Percentiles rank a stretch among this genome's conserved stretches.
Conservation (phyloP, 2,888 invertebrate genomes). For the Drosophila infuscata region DNA sequence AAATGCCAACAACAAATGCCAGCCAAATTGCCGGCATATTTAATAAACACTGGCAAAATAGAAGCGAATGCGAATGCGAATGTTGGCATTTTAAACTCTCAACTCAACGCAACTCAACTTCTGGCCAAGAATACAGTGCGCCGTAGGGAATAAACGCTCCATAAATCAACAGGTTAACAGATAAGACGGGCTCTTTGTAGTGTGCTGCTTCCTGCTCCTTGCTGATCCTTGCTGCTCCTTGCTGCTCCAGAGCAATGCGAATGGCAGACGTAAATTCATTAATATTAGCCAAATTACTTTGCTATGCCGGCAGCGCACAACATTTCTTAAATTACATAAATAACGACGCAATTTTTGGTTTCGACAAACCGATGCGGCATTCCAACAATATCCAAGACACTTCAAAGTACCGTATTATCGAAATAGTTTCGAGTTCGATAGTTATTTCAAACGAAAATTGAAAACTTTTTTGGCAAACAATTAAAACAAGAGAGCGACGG, state of each 20-base stretch:
- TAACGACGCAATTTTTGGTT: constrained; percentile 11
- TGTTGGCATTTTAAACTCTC: constrained; percentile 39
- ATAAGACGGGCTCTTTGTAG: constrained; percentile 46
- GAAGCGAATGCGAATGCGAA: constrained; percentile 46
- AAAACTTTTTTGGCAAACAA: background rate
- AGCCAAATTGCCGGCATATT: constrained; percentile 59
- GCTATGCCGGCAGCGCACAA: constrained; percentile 23
- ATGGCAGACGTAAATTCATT: constrained; percentile 68
- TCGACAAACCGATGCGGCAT: constrained; percentile 9
- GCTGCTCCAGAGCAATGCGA: constrained; percentile 11
- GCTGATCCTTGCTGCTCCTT: background rate
- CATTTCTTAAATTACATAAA: constrained; percentile 28
- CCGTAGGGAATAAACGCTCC: constrained; percentile 20
- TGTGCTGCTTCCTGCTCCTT: constrained; percentile 4
- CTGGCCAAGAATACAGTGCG: constrained; percentile 1
- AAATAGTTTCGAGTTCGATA: background rate
- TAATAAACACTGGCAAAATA: constrained; percentile 71
- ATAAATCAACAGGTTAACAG: constrained; percentile 76
- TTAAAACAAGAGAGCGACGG: background rate
- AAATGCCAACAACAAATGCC: constrained; percentile 51
- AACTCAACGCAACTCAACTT: constrained; percentile 4
- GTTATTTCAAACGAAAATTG: background rate
- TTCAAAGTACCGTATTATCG: background rate
- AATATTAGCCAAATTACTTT: constrained; percentile 70
- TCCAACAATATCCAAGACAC: no score